Evolutionary conservation across 2,888 invertebrate genomes (phyloP).

Genomic region (Melinaea menophilus): DNA sequence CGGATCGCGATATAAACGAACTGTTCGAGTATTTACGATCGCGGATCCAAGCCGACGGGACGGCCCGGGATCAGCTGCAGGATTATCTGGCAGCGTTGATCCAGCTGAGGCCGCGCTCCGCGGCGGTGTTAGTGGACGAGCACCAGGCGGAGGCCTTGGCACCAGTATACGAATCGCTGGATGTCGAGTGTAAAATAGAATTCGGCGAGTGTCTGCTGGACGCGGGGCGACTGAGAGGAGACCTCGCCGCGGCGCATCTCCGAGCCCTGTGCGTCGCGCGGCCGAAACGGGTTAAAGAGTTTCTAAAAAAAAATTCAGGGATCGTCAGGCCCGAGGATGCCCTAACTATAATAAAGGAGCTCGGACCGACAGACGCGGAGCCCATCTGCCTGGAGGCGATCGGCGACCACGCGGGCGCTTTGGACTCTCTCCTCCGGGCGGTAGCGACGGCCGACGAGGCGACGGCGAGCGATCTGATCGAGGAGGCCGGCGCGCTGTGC

Average conservation of each 20-base stretch:
- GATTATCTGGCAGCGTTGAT: constrained; percentile 46
- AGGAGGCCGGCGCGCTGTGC: constrained; percentile 53
- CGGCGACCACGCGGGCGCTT: constrained; percentile 61
- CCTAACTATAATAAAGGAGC: constrained; percentile 49
- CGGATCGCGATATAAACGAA: constrained; percentile 56
- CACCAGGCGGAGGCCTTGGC: constrained; percentile 40
- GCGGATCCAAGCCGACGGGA: constrained; percentile 40
- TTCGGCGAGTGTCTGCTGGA: constrained; percentile 53
- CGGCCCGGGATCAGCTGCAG: constrained; percentile 35
- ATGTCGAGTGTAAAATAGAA: constrained; percentile 42
- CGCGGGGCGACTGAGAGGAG: constrained; percentile 47
- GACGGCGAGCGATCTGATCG: constrained; percentile 36
- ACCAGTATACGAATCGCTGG: constrained; percentile 37
- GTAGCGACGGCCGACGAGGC: constrained; percentile 35
- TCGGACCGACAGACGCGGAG: constrained; percentile 54
- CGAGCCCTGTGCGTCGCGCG: constrained; percentile 49
- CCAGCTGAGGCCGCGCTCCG: constrained; percentile 51
- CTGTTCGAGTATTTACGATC: constrained; percentile 57
- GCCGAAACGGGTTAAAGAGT: constrained; percentile 48
- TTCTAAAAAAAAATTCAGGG: constrained; percentile 53
- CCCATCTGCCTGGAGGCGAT: constrained; percentile 62
- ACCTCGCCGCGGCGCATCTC: constrained; percentile 52
- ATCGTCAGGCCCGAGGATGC: constrained; percentile 65
- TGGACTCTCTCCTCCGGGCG: constrained; percentile 51
- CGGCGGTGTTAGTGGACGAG: constrained; percentile 53